Evolutionary conservation across 2,113 vertebrate species (phyloP).

Genomic region (Oreochromis spilurus): DNA sequence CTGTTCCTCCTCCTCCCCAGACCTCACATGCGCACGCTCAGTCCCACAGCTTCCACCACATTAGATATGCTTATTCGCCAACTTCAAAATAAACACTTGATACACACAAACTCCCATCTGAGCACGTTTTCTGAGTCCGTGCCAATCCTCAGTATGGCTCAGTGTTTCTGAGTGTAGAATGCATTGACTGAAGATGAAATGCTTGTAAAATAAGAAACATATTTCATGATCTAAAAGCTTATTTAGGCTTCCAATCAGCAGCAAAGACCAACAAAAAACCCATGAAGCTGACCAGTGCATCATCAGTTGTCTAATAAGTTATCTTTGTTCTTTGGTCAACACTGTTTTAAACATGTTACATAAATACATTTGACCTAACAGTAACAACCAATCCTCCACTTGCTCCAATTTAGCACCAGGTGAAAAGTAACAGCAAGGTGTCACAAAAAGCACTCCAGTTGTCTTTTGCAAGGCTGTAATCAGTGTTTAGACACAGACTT

Average conservation of each 20-base stretch:
- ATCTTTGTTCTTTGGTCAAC: not conserved
- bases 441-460: not conserved
- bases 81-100: not conserved
- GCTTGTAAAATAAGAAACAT: not conserved
- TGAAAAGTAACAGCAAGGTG: not conserved
- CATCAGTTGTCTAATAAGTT: not conserved
- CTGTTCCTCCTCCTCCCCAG: not conserved
- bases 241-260: not conserved
- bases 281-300: not conserved
- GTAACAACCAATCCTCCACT: not conserved
- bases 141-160: not conserved
- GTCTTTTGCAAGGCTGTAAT: not conserved
- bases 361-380: not conserved
- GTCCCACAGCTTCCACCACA: not conserved
- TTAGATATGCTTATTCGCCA: not conserved
- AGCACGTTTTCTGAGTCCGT: accelerated
- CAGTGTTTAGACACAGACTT: not conserved
- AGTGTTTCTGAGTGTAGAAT: not conserved
- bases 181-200: not conserved
- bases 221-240: not conserved
- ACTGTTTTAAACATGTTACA: not conserved
- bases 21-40: accelerated
- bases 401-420: not conserved
- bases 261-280: not conserved
- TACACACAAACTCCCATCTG: not conserved